Evolutionary conservation across 2,888 invertebrate species (phyloP).

Genomic region (Hymenopus coronatus): DNA sequence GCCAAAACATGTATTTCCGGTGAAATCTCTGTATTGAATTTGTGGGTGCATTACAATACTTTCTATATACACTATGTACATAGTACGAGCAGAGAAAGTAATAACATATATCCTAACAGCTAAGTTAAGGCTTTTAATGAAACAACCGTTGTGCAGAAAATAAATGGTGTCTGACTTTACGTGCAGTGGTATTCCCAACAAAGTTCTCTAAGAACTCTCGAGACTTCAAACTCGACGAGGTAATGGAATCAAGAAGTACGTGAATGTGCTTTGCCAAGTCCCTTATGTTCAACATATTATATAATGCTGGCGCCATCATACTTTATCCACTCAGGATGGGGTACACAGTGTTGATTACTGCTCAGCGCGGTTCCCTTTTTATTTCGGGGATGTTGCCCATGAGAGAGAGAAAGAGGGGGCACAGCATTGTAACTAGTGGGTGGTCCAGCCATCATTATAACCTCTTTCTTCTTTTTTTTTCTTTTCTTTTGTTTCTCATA

Average conservation of each 20-base stretch:
- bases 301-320: background rate
- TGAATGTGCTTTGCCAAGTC: background rate
- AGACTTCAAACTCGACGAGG: background rate
- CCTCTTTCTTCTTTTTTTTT: background rate
- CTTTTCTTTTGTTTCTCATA: background rate
- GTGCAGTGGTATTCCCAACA: background rate
- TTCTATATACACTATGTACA: too few species aligned
- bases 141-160: too few species aligned
- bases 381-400: background rate
- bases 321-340: background rate
- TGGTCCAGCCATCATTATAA: constrained; percentile 8
- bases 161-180: too few species aligned
- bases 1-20: too few species aligned
- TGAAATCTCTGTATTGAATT: too few species aligned
- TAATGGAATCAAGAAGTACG: background rate
- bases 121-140: too few species aligned
- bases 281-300: background rate
- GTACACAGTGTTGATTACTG: background rate
- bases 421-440: background rate
- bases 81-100: too few species aligned
- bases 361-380: background rate
- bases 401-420: background rate
- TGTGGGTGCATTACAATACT: too few species aligned
- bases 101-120: too few species aligned
- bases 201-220: background rate